Evolutionary conservation across 2,113 vertebrate genomes (phyloP).

Genomic region (Riparia riparia): DNA sequence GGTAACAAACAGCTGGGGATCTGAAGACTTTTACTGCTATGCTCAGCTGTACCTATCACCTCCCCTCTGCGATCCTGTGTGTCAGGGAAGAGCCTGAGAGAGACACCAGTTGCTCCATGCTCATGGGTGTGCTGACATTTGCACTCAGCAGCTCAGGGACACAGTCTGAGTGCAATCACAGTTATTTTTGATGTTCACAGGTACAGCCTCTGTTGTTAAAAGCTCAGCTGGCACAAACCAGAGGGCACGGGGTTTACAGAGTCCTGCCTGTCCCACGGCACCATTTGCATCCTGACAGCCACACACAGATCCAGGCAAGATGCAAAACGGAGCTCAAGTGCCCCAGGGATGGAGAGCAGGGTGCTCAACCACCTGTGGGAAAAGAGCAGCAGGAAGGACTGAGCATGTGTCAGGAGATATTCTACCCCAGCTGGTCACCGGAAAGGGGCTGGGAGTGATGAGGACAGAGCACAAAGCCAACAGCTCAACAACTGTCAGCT

Average conservation of each 20-base stretch:
- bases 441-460: background rate
- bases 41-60: background rate
- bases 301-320: background rate
- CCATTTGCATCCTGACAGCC: background rate
- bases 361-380: background rate
- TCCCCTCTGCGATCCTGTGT: background rate
- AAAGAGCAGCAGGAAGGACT: background rate
- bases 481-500: slow-evolving; percentile 48
- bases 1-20: background rate
- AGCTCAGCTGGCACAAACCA: background rate
- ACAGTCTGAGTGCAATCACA: background rate
- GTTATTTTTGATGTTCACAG: background rate
- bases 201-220: background rate
- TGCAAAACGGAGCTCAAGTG: background rate
- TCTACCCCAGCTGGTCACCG: background rate
- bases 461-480: slow-evolving; percentile 43
- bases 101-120: background rate
- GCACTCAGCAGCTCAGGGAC: background rate
- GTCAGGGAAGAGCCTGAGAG: background rate
- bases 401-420: background rate
- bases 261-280: background rate
- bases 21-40: background rate
- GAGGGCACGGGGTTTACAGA: background rate
- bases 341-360: background rate
- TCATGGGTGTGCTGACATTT: background rate